Conservation (phyloP, 1,140 invertebrate species). For the Pseudomyrmex gracilis region DNA sequence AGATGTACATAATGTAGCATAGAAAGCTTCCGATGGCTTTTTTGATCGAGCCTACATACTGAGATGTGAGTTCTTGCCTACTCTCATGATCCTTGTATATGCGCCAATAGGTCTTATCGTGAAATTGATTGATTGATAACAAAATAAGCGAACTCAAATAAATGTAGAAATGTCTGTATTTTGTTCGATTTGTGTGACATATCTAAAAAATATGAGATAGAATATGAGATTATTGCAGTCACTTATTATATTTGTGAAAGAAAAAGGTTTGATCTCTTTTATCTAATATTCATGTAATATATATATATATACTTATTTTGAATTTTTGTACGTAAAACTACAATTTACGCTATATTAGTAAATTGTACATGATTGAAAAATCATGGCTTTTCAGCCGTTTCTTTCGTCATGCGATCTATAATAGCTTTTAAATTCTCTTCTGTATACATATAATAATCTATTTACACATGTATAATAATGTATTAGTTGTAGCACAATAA, state of each 20-base stretch:
- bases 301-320: conserved; percentile 40
- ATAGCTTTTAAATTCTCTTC: conserved; percentile 69
- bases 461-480: conserved; percentile 57
- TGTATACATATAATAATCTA: conserved; percentile 59
- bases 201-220: conserved; percentile 15
- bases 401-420: conserved; percentile 48
- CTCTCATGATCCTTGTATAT: conserved; percentile 46
- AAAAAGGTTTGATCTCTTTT: too few relatives aligned
- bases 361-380: background rate
- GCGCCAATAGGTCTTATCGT: conserved; percentile 48
- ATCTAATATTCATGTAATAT: conserved; percentile 9
- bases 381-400: background rate
- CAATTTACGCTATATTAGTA: conserved; percentile 28
- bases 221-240: conserved; percentile 4
- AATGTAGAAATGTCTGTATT: conserved; percentile 48
- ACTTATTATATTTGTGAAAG: too few relatives aligned
- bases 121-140: conserved; percentile 49
- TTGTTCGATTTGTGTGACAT: conserved; percentile 37
- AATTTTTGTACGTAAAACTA: background rate
- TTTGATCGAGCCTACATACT: conserved; percentile 43
- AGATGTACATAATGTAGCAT: conserved; percentile 83
- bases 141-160: conserved; percentile 43
- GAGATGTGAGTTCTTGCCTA: background rate
- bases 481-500: conserved; percentile 61
- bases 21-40: conserved; percentile 72